Percentiles rank a stretch among this genome's conserved stretches.
These are phyloP conservation scores for Aurelia sp. DNA, from an alignment of 30 jellyfish, hydroid and myxozoan genomes.

Conservation along the genomic window DNA sequence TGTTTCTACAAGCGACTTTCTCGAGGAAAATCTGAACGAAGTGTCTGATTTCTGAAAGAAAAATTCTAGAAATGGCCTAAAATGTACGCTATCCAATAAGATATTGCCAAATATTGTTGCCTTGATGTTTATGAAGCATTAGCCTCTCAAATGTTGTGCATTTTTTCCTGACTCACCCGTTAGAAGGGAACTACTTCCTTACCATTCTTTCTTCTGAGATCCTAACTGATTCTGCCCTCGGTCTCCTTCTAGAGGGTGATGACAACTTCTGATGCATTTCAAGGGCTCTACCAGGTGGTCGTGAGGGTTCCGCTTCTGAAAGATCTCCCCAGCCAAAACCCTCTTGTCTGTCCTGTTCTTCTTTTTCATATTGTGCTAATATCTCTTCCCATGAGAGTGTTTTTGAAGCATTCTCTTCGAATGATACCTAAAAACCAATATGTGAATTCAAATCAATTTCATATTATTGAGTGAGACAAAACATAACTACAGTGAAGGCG, in stretches of 20 bases:
- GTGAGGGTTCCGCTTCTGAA: conserved; percentile 82
- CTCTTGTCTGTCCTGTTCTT: conserved; percentile 64
- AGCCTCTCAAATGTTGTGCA: too few relatives aligned
- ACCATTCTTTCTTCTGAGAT: conserved; percentile 98
- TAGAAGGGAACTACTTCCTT: neutral
- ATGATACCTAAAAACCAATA: conserved; percentile 27
- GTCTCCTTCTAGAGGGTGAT: conserved; percentile 93
- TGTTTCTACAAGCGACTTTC: too few relatives aligned
- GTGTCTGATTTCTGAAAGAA: neutral
- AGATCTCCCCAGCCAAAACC: conserved; percentile 84
- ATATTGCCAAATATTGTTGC: too few relatives aligned
- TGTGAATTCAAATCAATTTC: conserved; percentile 4
- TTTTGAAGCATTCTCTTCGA: conserved; percentile 41
- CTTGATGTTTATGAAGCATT: too few relatives aligned
- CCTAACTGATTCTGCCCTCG: conserved; percentile 94
- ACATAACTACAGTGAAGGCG: too few relatives aligned
- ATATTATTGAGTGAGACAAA: neutral
- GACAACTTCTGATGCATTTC: conserved; percentile 96
- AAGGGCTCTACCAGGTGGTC: conserved; percentile 97
- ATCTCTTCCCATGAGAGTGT: conserved; percentile 92
- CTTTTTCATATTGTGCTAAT: conserved; percentile 87
- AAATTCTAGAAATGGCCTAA: too few relatives aligned
- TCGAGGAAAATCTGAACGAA: neutral
- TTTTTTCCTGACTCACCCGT: too few relatives aligned
- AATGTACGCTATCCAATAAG: too few relatives aligned